Evolutionary conservation across 2,888 invertebrate species (phyloP).

Genomic region (Lydus trimaculatus): DNA sequence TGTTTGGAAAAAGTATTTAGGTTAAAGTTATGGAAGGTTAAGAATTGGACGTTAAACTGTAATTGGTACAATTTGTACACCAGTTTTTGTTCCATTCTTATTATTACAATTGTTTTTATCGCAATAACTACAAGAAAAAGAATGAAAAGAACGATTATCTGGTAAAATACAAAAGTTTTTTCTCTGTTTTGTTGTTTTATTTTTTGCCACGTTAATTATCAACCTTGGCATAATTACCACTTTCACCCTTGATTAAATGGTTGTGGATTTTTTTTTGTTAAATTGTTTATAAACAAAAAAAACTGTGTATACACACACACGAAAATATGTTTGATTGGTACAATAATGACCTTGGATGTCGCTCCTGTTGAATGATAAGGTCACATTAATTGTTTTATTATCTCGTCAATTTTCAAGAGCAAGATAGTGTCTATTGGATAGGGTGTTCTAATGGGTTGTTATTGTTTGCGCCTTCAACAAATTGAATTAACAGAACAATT

Average conservation of each 20-base stretch:
- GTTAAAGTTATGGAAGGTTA: slow-evolving; percentile 34
- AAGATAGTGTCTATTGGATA: slow-evolving; percentile 8
- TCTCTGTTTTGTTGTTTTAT: not conserved
- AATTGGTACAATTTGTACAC: slow-evolving; percentile 28
- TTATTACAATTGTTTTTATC: not conserved
- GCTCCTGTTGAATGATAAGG: slow-evolving; percentile 41
- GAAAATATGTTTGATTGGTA: slow-evolving; percentile 18
- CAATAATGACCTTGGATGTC: slow-evolving; percentile 38
- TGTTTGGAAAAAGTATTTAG: slow-evolving; percentile 26
- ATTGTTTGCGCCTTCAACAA: slow-evolving; percentile 28
- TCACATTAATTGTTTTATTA: slow-evolving; percentile 49
- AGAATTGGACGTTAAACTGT: slow-evolving; percentile 28
- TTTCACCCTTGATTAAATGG: slow-evolving; percentile 4
- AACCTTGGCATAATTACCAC: not conserved
- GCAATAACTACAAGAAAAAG: not conserved
- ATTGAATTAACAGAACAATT: slow-evolving; percentile 25
- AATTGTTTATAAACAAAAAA: not conserved
- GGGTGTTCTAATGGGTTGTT: slow-evolving; percentile 27
- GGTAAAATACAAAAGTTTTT: not conserved
- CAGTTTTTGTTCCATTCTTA: not conserved
- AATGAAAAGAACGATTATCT: too few relatives aligned
- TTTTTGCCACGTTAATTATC: not conserved
- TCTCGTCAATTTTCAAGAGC: slow-evolving; percentile 32
- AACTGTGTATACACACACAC: not conserved
- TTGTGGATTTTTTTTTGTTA: not conserved